Base-by-base conservation (phyloP, 2,797 vertebrate genomes). In the Chromobotia macracanthus region DNA sequence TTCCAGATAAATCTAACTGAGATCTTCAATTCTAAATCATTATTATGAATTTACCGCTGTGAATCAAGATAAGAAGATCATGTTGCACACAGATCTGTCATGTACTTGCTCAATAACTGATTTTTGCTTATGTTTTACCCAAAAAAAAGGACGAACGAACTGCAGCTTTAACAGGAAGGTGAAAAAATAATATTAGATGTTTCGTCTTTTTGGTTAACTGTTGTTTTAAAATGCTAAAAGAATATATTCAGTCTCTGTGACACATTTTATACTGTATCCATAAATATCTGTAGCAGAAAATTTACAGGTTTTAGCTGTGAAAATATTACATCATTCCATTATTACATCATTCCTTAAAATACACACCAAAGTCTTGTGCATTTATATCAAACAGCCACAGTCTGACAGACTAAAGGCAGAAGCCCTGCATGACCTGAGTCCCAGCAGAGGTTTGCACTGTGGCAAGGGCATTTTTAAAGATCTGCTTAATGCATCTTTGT, bases 401-500 rank as follows among this genome's bases (percentile, higher is more conserved):
- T 31, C 65, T 58, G 79, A 68, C 58, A 76, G 72, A 63, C 72
- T 63, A 28, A 71, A 81, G 10, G 61, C 65, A 68, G 56, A 73
- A 66, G 41, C 10, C 56, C 28, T 4, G 23, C 58, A 61, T 13
- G 15, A 61, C 25, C 3, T 12, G 25, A 35, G 53, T 77, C 74
- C 70, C 65, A 70, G 69, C 41, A 19, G 69, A 65, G 50, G 58
- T 35, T 75, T n/a, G 31, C 56, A 16, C 51, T 70, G 79, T 51
- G 72, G 74, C 46, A 23, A 48, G 74, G 70, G 48, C 23, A 46
- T 41, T 82, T 55, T 77, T 48, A 55, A 73, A 80, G 80, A 66
- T 41, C 85, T 87, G 84, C 67, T 85, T 85, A 87, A 87, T 87
- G 85, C 85, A 85, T 87, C 85, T 87, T 87, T 87, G 85, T 87